A percentile compares a stretch with the other conserved stretches of the same genome.
Evolutionary conservation across 30 jellyfish, hydroid and myxozoan genomes (phyloP).

Genomic region (Pelagia noctiluca): DNA sequence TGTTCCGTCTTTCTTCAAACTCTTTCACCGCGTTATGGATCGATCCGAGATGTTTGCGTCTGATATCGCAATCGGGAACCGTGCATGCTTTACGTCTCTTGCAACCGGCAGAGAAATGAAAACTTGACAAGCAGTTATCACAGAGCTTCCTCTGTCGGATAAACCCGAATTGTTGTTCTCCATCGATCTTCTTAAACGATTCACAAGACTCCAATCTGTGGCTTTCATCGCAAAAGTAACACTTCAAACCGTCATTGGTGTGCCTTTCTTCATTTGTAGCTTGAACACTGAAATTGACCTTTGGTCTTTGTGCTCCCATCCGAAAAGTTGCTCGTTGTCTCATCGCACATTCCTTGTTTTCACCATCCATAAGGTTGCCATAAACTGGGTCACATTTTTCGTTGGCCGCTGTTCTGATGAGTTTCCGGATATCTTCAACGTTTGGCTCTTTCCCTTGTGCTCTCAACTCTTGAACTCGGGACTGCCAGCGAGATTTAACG

Average conservation of each 20-base stretch:
- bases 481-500: conserved; percentile 58
- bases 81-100: conserved; percentile 48
- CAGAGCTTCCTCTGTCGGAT: conserved; percentile 43
- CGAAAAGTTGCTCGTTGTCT: background rate
- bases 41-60: conserved; percentile 36
- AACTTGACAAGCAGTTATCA: conserved; percentile 44
- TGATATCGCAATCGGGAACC: conserved; percentile 29
- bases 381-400: conserved; percentile 56
- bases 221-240: conserved; percentile 35
- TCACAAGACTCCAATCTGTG: conserved; percentile 38
- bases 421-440: conserved; percentile 47
- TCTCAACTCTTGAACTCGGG: conserved; percentile 40
- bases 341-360: background rate
- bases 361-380: conserved; percentile 37
- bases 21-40: conserved; percentile 33
- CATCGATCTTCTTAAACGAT: conserved; percentile 14
- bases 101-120: conserved; percentile 59
- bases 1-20: conserved; percentile 35
- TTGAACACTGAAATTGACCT: conserved; percentile 56
- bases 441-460: conserved; percentile 37
- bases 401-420: conserved; percentile 22
- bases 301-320: background rate
- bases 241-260: background rate
- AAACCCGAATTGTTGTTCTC: conserved; percentile 21
- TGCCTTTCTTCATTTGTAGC: background rate